Evolutionary conservation across 1,140 invertebrate genomes (phyloP), one percentile per base, ranked within the genome.

Genomic region (Brachionus asplanchnoidis): DNA sequence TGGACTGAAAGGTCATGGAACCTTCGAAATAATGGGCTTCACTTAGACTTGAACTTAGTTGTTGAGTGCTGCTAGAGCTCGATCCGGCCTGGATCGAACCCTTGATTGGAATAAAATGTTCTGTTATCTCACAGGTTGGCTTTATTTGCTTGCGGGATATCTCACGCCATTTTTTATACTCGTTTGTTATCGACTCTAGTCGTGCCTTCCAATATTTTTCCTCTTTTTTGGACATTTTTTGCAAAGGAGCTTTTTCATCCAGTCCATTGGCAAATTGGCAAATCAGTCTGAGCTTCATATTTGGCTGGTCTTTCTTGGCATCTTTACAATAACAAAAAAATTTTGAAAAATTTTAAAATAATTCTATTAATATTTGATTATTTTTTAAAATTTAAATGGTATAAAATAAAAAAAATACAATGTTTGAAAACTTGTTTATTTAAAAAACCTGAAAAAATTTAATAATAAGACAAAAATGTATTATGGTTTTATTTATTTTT

Each of bases 91-190:
- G 32, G 20, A 1, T 17, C 3, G 4, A 42, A 4, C 28, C 32
- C 14, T 42, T 20, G 4, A 36, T 73, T 14, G 28, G 32, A 9
- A 42, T 42, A 17, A 40, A 17, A 42, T 40, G 40, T 56, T 56
- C 44, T 4, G 20, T 20, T 20, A n/a, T 50, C 14, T 68, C 84
- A 75, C 46, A 20, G 14, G 32, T 14, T 3, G 82, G 23, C 42
- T 77, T 85, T 32, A 94, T 92, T 88, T 93, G 93, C 90, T 95
- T 95, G 87, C 94, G 93, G 91, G 94, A 95, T 92, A 95, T 98
- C 91, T 95, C 94, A 65, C 97, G 93, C 97, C 97, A 99, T 94
- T 97, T 97, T 92, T 98, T 98, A 91, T 99, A 99, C 91, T 99
- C 97, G 78, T 96, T 95, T 87, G 95, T 97, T 20, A 99, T 96